These are phyloP conservation scores for Drosophila mercatorum DNA, from an alignment of 2,888 invertebrate species.

Conservation along the genomic window DNA sequence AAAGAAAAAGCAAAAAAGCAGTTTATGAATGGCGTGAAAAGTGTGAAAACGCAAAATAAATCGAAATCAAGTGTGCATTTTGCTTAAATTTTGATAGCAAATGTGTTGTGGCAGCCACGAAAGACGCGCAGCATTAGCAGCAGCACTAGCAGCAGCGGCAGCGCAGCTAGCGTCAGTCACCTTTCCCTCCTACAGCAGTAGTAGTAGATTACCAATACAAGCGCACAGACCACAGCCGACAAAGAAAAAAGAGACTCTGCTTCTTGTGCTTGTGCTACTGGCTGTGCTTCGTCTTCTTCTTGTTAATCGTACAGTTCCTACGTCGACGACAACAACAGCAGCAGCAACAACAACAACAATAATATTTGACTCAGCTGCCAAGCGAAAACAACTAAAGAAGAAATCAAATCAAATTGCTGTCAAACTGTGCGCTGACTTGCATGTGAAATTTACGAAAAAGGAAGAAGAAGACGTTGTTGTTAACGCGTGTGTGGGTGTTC, in stretches of 20 bases:
- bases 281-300: constrained; percentile 57
- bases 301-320: constrained; percentile 72
- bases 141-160: constrained; percentile 40
- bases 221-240: constrained; percentile 60
- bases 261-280: constrained; percentile 1
- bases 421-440: constrained; percentile 43
- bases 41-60: constrained; percentile 49
- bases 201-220: constrained; percentile 43
- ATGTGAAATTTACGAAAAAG: constrained; percentile 57
- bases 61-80: constrained; percentile 52
- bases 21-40: constrained; percentile 54
- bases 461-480: constrained; percentile 23
- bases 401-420: constrained; percentile 38
- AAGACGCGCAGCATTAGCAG: constrained; percentile 47
- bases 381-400: constrained; percentile 54
- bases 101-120: constrained; percentile 61
- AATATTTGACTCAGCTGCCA: constrained; percentile 61
- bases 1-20: constrained; percentile 36
- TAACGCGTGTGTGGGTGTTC: constrained; percentile 34
- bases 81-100: constrained; percentile 50
- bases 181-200: constrained; percentile 37
- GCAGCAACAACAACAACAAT: constrained; percentile 10
- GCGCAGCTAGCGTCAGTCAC: constrained; percentile 43
- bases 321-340: constrained; percentile 36
- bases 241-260: constrained; percentile 56